These are phyloP conservation scores for Drosophila aff. DNA, from an alignment of 1,140 invertebrate species.

Conservation along the genomic window DNA sequence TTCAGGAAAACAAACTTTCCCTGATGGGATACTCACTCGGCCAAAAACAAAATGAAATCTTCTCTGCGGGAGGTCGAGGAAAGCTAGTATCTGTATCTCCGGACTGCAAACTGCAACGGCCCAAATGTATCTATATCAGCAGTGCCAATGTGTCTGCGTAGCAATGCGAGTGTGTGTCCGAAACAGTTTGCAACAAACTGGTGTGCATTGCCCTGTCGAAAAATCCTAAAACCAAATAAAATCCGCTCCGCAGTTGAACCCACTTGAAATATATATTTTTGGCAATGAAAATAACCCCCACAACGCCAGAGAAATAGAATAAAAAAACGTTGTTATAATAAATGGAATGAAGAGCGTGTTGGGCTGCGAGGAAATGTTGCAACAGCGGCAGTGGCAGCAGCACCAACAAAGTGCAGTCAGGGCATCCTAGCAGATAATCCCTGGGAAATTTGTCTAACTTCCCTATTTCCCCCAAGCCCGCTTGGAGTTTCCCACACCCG, in stretches of 20 bases:
- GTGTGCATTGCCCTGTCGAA: conserved; percentile 25
- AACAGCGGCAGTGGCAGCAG: conserved; percentile 35
- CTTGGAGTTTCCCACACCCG: conserved; percentile 23
- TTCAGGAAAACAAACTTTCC: conserved; percentile 6
- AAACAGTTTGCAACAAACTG: conserved; percentile 72
- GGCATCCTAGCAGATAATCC: conserved; percentile 66
- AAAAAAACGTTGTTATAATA: conserved; percentile 66
- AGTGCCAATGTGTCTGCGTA: conserved; percentile 39
- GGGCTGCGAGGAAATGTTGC: conserved; percentile 66
- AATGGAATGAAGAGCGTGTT: conserved; percentile 72
- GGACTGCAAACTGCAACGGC: conserved; percentile 35
- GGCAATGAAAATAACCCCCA: conserved; percentile 68
- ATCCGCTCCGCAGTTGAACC: conserved; percentile 59
- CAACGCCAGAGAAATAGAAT: conserved; percentile 17
- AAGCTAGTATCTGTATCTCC: conserved; percentile 37
- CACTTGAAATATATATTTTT: conserved; percentile 79
- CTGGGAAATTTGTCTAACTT: conserved; percentile 72
- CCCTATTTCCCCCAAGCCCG: conserved; percentile 4
- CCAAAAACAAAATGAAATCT: conserved; percentile 43
- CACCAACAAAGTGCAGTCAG: conserved; percentile 33
- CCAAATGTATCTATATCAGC: conserved; percentile 42
- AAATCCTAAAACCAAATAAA: conserved; percentile 76
- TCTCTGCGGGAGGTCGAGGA: conserved; percentile 34
- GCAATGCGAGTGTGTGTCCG: conserved; percentile 24
- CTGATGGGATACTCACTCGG: conserved; percentile 9